Conservation (phyloP, 64 coral and sea anemone species). For the Hydrozoanthus tunicans region DNA sequence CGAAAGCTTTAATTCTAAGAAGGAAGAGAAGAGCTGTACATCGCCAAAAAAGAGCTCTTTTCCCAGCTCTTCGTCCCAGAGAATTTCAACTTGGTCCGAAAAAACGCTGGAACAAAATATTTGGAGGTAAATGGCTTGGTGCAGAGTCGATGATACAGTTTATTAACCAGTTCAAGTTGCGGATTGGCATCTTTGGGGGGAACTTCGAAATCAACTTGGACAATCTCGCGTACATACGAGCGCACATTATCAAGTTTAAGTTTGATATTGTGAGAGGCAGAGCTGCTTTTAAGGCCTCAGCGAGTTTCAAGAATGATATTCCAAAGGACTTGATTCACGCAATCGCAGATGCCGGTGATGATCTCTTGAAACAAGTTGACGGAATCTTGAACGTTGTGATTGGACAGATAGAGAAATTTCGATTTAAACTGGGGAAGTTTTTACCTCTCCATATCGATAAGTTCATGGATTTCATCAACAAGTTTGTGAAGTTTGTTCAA, state of each 20-base stretch:
- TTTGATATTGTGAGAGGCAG: conserved; percentile 85
- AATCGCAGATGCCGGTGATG: conserved; percentile 85
- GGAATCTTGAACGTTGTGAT: conserved; percentile 76
- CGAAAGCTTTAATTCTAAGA: conserved; percentile 65
- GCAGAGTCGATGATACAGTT: conserved; percentile 88
- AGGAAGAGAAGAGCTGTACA: conserved; percentile 63
- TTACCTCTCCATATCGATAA: conserved; percentile 68
- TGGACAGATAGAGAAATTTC: conserved; percentile 71
- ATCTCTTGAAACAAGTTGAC: conserved; percentile 78
- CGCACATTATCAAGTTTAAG: conserved; percentile 67
- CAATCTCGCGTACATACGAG: conserved; percentile 76
- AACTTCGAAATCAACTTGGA: conserved; percentile 90
- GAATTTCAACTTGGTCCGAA: conserved; percentile 74
- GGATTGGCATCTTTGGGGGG: conserved; percentile 92
- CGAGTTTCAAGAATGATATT: conserved; percentile 97
- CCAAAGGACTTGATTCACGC: conserved; percentile 96
- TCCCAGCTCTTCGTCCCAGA: conserved; percentile 83
- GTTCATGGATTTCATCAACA: conserved; percentile 78
- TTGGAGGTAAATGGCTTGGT: conserved; percentile 86
- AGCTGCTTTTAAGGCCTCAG: conserved; percentile 89
- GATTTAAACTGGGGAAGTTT: conserved; percentile 58
- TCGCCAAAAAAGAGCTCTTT: conserved; percentile 83
- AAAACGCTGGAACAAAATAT: conserved; percentile 69
- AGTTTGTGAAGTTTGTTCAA: conserved; percentile 79
- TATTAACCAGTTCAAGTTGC: conserved; percentile 77